Evolutionary conservation across 1,140 invertebrate genomes (phyloP), one percentile per base, ranked within the genome.

Genomic region (Listronotus oregonensis): DNA sequence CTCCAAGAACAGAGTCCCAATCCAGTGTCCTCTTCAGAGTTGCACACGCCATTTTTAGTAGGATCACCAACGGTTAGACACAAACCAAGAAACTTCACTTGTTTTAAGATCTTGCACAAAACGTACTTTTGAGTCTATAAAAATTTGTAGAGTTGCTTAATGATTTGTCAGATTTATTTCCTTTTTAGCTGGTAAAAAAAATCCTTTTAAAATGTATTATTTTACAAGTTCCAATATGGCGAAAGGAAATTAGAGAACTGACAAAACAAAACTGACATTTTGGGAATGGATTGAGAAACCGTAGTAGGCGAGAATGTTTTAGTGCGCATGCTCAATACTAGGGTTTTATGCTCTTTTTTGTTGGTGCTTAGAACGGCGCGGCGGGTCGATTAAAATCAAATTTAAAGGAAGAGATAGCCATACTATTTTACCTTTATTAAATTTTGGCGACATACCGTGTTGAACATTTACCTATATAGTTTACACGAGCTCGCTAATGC

Each of bases 1-100:
- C 89, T 79, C 89, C 89, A 73, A 90, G 85, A 62, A 95, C 86
- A 32, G 93, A 90, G 82, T 97, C 94, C 86, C 95, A 96, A 80
- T 97, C 94, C 75, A 95, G 85, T 77, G 90, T 90, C 79, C 94
- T 87, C 85, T 97, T 97, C 62, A 96, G 84, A 74, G 94, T 96
- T 81, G 93, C 94, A 85, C 95, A 97, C 83, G 95, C 95, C 95
- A 97, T 97, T 84, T 86, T 85, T 83, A 82, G 81, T 83, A 82
- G 54, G 64, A 51, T 71, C 58, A 67, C 62, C 62, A 71, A 73
- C 71, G 65, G 68, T 66, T 67, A 71, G 66, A 69, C 71, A 71
- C 66, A 67, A 68, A 74, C 58, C 58, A 68, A 58, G 32, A 55
- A 68, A 64, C 61, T 70, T 66, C 64, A 67, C 60, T 66, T 71